Conservation (phyloP, 2,888 invertebrate species). For the Pheosia gnoma region DNA sequence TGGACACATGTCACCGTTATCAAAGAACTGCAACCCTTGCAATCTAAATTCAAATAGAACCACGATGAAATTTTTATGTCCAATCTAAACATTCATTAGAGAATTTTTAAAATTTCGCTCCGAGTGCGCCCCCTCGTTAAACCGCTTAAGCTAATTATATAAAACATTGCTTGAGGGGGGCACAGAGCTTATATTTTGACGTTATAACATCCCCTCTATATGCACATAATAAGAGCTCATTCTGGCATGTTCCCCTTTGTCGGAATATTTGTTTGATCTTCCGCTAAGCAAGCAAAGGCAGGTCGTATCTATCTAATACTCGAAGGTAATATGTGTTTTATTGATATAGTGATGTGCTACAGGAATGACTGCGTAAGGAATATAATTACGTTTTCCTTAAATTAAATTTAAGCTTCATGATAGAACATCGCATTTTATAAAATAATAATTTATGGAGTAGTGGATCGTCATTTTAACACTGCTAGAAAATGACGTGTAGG, state of each 20-base stretch:
- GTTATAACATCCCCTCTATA: slow-evolving; percentile 59
- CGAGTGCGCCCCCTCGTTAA: slow-evolving; percentile 66
- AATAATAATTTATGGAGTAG: no score
- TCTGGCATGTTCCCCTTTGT: slow-evolving; percentile 67
- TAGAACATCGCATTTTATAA: no score
- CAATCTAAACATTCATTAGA: slow-evolving; percentile 81
- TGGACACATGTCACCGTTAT: slow-evolving; percentile 73
- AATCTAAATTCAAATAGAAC: slow-evolving; percentile 74
- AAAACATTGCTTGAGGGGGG: slow-evolving; percentile 62
- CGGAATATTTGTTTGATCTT: slow-evolving; percentile 79
- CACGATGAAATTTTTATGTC: slow-evolving; percentile 67
- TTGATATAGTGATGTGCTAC: slow-evolving; percentile 13
- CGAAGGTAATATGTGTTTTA: slow-evolving; percentile 38
- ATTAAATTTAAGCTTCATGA: no score
- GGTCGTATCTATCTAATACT: slow-evolving; percentile 37
- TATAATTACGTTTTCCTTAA: background rate
- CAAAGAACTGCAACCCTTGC: slow-evolving; percentile 59
- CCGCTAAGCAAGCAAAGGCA: slow-evolving; percentile 52
- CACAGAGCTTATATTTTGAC: slow-evolving; percentile 62
- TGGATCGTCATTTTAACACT: no score
- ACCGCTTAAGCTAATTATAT: slow-evolving; percentile 82
- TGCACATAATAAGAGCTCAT: slow-evolving; percentile 71
- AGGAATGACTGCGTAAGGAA: background rate
- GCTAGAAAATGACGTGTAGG: no score
- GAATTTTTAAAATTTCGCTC: slow-evolving; percentile 60